Conservation (phyloP, 2,888 invertebrate species). For the Pristionchus arcanus region DNA sequence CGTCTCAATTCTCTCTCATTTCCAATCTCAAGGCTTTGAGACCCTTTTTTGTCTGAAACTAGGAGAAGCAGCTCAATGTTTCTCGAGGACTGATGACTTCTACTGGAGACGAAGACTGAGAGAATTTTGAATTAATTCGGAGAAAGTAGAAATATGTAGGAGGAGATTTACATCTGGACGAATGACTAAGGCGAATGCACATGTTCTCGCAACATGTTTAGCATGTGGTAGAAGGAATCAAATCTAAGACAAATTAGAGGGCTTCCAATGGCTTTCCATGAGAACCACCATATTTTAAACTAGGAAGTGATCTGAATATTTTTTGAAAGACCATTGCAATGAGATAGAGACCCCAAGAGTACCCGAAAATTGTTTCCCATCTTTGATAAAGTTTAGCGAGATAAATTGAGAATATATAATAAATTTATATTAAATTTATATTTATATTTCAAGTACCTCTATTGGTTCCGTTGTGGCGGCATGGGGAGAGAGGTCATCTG, state of each 20-base stretch:
- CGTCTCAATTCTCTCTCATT: constrained; percentile 33
- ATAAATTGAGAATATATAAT: neutral
- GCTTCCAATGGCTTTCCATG: neutral
- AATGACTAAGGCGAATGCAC: constrained; percentile 14
- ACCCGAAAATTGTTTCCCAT: no score
- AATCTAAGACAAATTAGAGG: neutral
- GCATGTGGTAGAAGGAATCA: neutral
- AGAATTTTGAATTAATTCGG: neutral
- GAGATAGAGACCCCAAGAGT: no score
- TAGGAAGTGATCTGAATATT: neutral
- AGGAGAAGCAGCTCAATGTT: neutral
- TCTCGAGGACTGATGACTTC: constrained; percentile 14
- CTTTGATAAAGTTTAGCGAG: no score
- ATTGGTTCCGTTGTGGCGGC: neutral
- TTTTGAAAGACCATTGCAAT: no score
- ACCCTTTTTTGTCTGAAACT: neutral
- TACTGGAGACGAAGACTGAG: neutral
- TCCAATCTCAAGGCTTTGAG: constrained; percentile 37
- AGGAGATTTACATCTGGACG: constrained; percentile 8
- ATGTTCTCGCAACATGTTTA: constrained; percentile 7
- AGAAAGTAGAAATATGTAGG: neutral
- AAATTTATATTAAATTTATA: neutral
- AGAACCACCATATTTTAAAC: neutral
- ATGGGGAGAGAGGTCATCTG: neutral
- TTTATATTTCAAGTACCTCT: neutral